Conservation (phyloP, 2,888 invertebrate genomes). For the Lapara coniferarum region DNA sequence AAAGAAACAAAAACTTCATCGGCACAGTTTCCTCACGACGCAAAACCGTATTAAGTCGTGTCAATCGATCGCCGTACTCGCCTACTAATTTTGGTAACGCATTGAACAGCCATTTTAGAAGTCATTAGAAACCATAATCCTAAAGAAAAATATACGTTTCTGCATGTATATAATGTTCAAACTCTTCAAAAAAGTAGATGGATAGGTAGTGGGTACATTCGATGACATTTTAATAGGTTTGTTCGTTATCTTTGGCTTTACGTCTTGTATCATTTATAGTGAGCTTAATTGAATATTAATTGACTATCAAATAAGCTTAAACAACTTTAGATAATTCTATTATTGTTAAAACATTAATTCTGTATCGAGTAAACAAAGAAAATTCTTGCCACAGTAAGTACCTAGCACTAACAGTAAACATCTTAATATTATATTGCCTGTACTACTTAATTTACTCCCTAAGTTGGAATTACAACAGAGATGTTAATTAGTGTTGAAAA, state of each 20-base stretch:
- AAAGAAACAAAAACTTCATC: constrained; percentile 57
- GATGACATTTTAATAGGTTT: neutral
- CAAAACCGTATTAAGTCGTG: constrained; percentile 61
- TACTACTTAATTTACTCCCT: too few species aligned
- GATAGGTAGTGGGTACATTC: neutral
- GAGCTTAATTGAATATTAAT: too few species aligned
- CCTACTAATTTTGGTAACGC: constrained; percentile 28
- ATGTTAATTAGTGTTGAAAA: too few species aligned
- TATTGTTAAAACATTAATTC: too few species aligned
- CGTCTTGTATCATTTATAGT: neutral
- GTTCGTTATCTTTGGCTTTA: neutral
- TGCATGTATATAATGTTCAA: neutral
- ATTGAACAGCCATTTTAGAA: constrained; percentile 26
- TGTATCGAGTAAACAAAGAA: too few species aligned
- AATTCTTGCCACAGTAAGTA: too few species aligned
- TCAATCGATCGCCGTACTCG: constrained; percentile 54
- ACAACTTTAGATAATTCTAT: too few species aligned
- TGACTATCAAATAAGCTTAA: too few species aligned
- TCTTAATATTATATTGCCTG: too few species aligned
- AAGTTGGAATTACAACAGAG: too few species aligned
- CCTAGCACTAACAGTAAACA: too few species aligned
- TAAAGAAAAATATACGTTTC: neutral
- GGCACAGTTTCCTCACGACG: constrained; percentile 70
- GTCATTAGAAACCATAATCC: neutral
- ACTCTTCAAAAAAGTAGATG: too few species aligned